Percentiles rank a stretch among this genome's conserved stretches.
These are phyloP conservation scores for Isurus oxyrinchus DNA, from an alignment of 2,113 vertebrate species.

Conservation along the genomic window DNA sequence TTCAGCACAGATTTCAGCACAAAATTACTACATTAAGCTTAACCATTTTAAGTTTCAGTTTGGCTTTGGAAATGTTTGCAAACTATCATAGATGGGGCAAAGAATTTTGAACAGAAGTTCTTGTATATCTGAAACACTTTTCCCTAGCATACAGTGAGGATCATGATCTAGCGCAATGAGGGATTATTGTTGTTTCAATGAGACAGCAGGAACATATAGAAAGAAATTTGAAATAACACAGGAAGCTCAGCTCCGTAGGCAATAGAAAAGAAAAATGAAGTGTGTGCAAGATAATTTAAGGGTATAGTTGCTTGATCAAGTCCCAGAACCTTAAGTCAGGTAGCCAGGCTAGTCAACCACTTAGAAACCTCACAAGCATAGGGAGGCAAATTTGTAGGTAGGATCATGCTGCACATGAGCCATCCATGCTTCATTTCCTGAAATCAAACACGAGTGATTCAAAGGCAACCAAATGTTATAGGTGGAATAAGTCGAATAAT, in stretches of 20 bases:
- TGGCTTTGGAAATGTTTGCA: neutral
- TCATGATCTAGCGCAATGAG: neutral
- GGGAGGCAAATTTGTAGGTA: neutral
- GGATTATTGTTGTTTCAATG: neutral
- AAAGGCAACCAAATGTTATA: neutral
- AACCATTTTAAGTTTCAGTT: neutral
- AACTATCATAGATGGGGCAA: neutral
- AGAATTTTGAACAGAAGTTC: neutral
- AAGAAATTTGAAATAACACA: neutral
- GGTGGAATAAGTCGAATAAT: neutral
- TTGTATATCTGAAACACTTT: neutral
- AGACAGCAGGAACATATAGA: neutral
- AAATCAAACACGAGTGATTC: neutral
- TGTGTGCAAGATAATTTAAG: neutral
- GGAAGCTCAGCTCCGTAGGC: neutral
- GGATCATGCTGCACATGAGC: neutral
- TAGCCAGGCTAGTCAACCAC: neutral
- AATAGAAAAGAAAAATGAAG: neutral
- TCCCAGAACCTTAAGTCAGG: neutral
- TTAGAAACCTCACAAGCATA: neutral
- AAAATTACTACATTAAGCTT: neutral
- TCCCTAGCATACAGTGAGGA: neutral
- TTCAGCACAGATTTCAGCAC: neutral
- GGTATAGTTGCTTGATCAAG: neutral
- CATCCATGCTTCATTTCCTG: neutral